These are phyloP conservation scores for Percina caprodes DNA, from an alignment of 2,113 vertebrate genomes.

Conservation along the genomic window DNA sequence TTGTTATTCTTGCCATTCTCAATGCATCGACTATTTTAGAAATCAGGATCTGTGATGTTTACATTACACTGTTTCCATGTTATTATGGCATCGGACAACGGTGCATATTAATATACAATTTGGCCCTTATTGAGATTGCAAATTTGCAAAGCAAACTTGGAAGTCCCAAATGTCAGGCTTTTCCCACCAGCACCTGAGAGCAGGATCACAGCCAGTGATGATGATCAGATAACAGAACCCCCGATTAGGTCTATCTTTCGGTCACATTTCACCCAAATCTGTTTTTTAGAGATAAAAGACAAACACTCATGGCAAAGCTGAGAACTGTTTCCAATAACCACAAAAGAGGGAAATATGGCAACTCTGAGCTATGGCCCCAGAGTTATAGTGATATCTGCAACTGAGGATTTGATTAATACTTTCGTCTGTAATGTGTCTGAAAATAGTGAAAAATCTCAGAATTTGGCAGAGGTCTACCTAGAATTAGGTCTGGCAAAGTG, in stretches of 20 bases:
- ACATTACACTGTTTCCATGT: too few species aligned
- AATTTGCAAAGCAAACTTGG: conserved; percentile 7
- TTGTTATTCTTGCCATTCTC: too few species aligned
- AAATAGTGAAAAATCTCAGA: too few species aligned
- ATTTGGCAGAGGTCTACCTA: too few species aligned
- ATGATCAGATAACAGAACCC: neutral
- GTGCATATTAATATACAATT: neutral
- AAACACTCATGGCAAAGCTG: neutral
- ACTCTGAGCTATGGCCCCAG: too few species aligned
- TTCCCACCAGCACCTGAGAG: conserved; percentile 7
- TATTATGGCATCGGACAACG: neutral
- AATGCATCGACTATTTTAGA: too few species aligned
- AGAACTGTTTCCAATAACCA: neutral
- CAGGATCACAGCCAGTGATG: neutral
- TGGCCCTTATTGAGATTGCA: neutral
- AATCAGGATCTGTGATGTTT: too few species aligned
- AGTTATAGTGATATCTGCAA: too few species aligned
- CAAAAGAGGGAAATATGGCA: neutral
- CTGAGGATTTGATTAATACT: too few species aligned
- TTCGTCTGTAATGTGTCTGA: too few species aligned
- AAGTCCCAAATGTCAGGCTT: conserved; percentile 36
- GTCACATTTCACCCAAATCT: neutral
- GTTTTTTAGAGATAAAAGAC: conserved; percentile 14
- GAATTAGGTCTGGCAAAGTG: too few species aligned
- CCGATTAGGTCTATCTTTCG: neutral